These are phyloP conservation scores for Lepidurus arcticus DNA, from an alignment of 1,140 invertebrate species.

Conservation along the genomic window DNA sequence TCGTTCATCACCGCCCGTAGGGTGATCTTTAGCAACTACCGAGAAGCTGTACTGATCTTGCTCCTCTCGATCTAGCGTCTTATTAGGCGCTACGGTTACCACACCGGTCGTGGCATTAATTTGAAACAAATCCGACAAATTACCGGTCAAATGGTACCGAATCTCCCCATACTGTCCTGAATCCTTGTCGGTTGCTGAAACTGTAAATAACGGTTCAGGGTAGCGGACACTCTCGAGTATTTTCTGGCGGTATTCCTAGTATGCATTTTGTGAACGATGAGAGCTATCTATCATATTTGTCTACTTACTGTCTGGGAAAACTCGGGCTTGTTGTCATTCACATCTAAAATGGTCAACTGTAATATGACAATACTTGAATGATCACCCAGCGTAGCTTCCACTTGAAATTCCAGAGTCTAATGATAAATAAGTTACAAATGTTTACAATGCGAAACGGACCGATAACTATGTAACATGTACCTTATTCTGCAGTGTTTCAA, in stretches of 20 bases:
- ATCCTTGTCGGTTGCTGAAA: constrained; percentile 65
- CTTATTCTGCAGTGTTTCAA: constrained; percentile 59
- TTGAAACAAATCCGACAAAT: constrained; percentile 62
- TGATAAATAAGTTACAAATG: constrained; percentile 35
- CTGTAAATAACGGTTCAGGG: constrained; percentile 60
- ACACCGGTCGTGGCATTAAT: constrained; percentile 50
- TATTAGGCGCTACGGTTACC: constrained; percentile 57
- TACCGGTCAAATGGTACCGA: constrained; percentile 61
- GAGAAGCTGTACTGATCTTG: constrained; percentile 61
- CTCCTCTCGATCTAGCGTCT: constrained; percentile 65
- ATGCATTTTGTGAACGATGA: not conserved
- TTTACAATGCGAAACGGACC: not conserved
- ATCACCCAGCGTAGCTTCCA: constrained; percentile 60
- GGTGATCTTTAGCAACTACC: constrained; percentile 66
- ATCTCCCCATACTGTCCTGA: constrained; percentile 61
- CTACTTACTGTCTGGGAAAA: constrained; percentile 57
- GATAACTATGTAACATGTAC: constrained; percentile 43
- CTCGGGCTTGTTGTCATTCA: constrained; percentile 71
- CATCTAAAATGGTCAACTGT: constrained; percentile 62
- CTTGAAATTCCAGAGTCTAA: constrained; percentile 59
- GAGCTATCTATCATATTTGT: constrained; percentile 30
- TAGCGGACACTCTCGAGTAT: constrained; percentile 63
- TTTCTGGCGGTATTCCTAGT: constrained; percentile 59
- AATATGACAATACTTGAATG: constrained; percentile 59
- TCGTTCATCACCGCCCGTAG: constrained; percentile 58